Conservation (phyloP, 2,113 vertebrate species). For the Leptodactylus fuscus region DNA sequence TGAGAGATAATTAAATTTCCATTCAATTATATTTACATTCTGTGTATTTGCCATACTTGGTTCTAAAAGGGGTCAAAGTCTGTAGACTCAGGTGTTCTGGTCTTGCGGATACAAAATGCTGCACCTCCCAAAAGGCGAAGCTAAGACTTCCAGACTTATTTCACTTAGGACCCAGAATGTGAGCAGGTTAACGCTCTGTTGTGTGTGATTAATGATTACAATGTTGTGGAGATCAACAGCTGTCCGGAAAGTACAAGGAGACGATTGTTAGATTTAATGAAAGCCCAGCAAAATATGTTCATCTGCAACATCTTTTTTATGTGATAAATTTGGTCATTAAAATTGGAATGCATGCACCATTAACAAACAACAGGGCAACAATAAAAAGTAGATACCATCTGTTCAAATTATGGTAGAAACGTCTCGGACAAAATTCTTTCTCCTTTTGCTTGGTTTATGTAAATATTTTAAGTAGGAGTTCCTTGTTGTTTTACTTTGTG, state of each 20-base stretch:
- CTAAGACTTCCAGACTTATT: conserved; percentile 71
- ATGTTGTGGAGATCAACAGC: conserved; percentile 56
- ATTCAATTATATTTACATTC: conserved; percentile 67
- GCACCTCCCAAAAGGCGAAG: conserved; percentile 60
- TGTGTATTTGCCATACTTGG: conserved; percentile 65
- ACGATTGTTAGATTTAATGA: conserved; percentile 48
- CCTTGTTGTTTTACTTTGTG: too few species aligned
- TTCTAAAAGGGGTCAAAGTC: conserved; percentile 71
- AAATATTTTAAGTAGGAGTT: neutral
- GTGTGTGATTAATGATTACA: conserved; percentile 55
- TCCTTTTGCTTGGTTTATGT: neutral
- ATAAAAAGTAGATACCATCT: conserved; percentile 37
- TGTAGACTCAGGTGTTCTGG: conserved; percentile 70
- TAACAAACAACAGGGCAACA: conserved; percentile 36
- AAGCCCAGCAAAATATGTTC: conserved; percentile 40
- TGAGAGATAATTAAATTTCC: conserved; percentile 75
- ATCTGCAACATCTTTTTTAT: conserved; percentile 40
- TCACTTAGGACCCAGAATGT: conserved; percentile 63
- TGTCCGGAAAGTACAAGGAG: conserved; percentile 43
- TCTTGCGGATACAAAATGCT: conserved; percentile 61
- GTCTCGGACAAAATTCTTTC: neutral
- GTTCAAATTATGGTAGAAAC: conserved; percentile 15
- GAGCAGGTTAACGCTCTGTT: conserved; percentile 55
- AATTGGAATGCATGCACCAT: conserved; percentile 12
- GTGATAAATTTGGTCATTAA: conserved; percentile 53